phyloP scores from a whole-genome alignment of 2,797 vertebrate species.

The Notolabrus celidotus region DNA sequence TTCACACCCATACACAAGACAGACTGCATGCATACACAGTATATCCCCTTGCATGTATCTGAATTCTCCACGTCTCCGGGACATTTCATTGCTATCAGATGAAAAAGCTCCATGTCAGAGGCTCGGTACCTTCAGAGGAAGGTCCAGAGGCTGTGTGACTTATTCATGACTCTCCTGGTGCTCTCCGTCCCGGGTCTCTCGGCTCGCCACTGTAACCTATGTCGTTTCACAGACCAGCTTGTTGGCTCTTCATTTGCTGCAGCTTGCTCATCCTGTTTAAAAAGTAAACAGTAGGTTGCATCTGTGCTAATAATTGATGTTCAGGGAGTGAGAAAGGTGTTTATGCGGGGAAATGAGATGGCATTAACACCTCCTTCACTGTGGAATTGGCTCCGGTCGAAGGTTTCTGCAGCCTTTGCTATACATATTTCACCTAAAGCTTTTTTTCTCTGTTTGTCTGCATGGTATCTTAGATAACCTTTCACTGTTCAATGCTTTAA shows the following conservation, averaged over 20 bases:
- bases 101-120: constrained; percentile 82
- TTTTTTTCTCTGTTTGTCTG: constrained; percentile 2
- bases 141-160: constrained; percentile 86
- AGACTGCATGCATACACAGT: constrained; percentile 52
- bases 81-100: constrained; percentile 81
- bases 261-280: constrained; percentile 86
- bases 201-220: constrained; percentile 54
- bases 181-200: constrained; percentile 55
- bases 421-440: constrained; percentile 26
- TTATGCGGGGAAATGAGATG: constrained; percentile 83
- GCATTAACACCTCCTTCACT: constrained; percentile 78
- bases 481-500: constrained; percentile 22
- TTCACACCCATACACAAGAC: constrained; percentile 53
- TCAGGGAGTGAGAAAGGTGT: constrained; percentile 76
- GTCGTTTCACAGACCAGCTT: constrained; percentile 53
- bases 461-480: constrained; percentile 7
- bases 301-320: constrained; percentile 85
- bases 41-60: constrained; percentile 70
- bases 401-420: constrained; percentile 32
- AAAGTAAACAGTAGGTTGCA: constrained; percentile 93
- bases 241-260: constrained; percentile 71
- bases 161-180: constrained; percentile 85
- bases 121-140: constrained; percentile 82
- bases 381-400: constrained; percentile 62
- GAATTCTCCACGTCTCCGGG: constrained; percentile 76